phyloP scores from a whole-genome alignment of 2,888 invertebrate genomes.

The Polydrusus pterygomalis region DNA sequence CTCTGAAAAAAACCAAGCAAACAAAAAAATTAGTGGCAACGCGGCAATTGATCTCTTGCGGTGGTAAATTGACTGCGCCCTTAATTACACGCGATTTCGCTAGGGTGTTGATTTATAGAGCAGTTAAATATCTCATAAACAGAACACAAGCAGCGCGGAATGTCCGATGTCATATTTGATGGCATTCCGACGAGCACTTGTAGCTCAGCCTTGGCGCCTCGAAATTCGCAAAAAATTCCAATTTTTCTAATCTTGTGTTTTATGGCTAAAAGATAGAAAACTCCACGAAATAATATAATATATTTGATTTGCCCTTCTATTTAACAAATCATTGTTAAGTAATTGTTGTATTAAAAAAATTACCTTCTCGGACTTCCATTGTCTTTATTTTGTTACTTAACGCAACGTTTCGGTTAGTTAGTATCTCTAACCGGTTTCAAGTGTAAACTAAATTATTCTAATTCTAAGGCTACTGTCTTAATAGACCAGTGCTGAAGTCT shows the following conservation, averaged over 20 bases:
- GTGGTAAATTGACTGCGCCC: conserved; percentile 67
- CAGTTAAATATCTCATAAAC: conserved; percentile 75
- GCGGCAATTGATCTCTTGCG: conserved; percentile 46
- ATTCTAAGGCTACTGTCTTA: too few relatives aligned
- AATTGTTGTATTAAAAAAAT: too few relatives aligned
- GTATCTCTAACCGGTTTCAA: too few relatives aligned
- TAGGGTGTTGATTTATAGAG: conserved; percentile 75
- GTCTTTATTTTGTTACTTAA: too few relatives aligned
- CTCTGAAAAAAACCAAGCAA: not conserved
- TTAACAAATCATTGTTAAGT: too few relatives aligned
- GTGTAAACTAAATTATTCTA: too few relatives aligned
- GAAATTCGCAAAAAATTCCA: conserved; percentile 32
- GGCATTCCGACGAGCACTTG: conserved; percentile 69
- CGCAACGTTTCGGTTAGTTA: too few relatives aligned
- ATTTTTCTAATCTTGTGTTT: conserved; percentile 30
- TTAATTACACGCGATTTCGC: conserved; percentile 71
- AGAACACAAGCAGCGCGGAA: conserved; percentile 72
- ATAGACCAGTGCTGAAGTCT: too few relatives aligned
- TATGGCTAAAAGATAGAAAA: not conserved
- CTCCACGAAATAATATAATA: not conserved
- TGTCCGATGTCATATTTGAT: conserved; percentile 72
- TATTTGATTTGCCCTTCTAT: not conserved
- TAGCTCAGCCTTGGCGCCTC: conserved; percentile 62
- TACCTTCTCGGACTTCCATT: too few relatives aligned
- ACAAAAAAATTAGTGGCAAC: conserved; percentile 43